A percentile compares a stretch with the other conserved stretches of the same genome.
Evolutionary conservation across 2,113 vertebrate species (phyloP).

Genomic region (Carollia perspicillata): DNA sequence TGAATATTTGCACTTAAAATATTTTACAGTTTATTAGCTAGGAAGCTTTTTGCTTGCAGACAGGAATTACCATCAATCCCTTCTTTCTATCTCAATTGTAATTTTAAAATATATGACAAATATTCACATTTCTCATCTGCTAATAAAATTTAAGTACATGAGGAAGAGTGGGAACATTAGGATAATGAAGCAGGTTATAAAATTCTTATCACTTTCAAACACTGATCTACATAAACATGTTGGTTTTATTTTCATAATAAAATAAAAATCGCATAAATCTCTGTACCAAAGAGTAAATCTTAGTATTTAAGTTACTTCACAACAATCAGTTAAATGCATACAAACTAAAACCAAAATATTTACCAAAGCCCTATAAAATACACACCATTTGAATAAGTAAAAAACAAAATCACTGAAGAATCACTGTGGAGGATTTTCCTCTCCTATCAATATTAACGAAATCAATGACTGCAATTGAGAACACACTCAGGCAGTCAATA

Average conservation of each 20-base stretch:
- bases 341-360: slow-evolving; percentile 6
- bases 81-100: background rate
- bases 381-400: background rate
- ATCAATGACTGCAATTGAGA: background rate
- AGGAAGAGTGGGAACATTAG: background rate
- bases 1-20: background rate
- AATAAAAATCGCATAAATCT: background rate
- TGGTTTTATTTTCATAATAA: background rate
- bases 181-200: background rate
- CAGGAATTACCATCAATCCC: background rate
- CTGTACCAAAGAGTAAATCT: background rate
- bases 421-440: background rate
- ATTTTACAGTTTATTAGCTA: background rate
- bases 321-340: background rate
- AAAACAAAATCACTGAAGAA: background rate
- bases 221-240: background rate
- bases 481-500: background rate
- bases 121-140: background rate
- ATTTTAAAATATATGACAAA: slow-evolving; percentile 11
- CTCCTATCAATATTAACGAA: background rate
- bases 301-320: background rate
- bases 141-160: background rate
- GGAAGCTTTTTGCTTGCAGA: background rate
- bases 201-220: slow-evolving; percentile 35
- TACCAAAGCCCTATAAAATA: background rate